These are phyloP conservation scores for Dinoponera quadriceps DNA, from an alignment of 1,140 invertebrate genomes.

Conservation along the genomic window DNA sequence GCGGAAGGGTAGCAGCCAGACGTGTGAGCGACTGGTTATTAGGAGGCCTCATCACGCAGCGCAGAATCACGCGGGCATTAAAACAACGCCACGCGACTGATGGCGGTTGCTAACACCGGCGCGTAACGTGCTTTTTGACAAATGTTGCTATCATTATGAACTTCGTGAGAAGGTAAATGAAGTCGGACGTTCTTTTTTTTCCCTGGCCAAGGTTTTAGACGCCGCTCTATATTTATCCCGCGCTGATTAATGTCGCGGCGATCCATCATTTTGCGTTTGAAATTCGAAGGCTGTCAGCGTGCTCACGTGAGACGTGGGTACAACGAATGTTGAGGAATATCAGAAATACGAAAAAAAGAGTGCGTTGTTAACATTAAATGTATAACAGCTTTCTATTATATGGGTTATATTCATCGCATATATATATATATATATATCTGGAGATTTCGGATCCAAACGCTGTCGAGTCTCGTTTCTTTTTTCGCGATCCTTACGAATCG, in stretches of 20 bases:
- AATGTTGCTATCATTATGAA: constrained; percentile 59
- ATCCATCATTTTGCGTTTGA: constrained; percentile 48
- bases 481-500: not conserved
- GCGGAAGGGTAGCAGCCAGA: constrained; percentile 71
- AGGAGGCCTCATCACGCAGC: constrained; percentile 81
- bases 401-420: not conserved
- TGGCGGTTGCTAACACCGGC: constrained; percentile 68
- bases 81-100: constrained; percentile 72
- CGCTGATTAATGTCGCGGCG: constrained; percentile 45
- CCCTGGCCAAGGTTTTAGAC: not conserved
- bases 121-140: constrained; percentile 55
- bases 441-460: not conserved
- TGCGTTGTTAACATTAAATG: no score
- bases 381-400: not conserved
- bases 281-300: constrained; percentile 28
- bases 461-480: not conserved
- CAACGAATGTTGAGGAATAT: not conserved
- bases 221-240: constrained; percentile 53
- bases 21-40: constrained; percentile 82
- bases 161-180: constrained; percentile 40
- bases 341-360: not conserved
- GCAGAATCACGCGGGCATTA: constrained; percentile 78
- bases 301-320: not conserved
- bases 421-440: not conserved
- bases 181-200: constrained; percentile 41